Percentiles rank a stretch among this genome's conserved stretches.
Evolutionary conservation across 2,797 vertebrate genomes (phyloP).

Genomic region (Diglossa cyanea): DNA sequence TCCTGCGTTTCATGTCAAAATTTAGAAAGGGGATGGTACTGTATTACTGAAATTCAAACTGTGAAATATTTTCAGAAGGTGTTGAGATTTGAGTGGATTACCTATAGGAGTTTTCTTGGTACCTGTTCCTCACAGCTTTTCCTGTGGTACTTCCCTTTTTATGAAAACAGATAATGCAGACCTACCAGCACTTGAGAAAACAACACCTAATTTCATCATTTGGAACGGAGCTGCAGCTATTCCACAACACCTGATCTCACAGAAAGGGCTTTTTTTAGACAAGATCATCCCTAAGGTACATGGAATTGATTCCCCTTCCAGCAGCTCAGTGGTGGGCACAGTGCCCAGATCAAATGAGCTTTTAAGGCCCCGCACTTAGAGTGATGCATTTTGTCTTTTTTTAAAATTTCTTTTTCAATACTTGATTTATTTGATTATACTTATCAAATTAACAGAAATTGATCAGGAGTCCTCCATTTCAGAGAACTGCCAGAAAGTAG

Average conservation of each 20-base stretch:
- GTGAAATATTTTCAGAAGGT: background rate
- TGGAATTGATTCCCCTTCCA: slow-evolving; percentile 5
- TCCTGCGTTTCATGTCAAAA: background rate
- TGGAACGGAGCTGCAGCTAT: background rate
- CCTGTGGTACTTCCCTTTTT: background rate
- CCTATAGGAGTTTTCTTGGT: background rate
- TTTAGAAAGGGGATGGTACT: background rate
- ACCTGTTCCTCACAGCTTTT: background rate
- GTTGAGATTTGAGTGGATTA: background rate
- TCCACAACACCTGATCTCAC: background rate
- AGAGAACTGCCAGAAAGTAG: slow-evolving; percentile 12
- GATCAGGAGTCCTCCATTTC: background rate
- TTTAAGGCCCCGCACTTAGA: background rate
- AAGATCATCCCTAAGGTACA: background rate
- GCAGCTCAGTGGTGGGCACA: background rate
- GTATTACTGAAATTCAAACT: background rate
- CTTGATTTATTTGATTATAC: slow-evolving; percentile 45
- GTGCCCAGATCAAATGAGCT: slow-evolving; percentile 15
- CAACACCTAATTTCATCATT: background rate
- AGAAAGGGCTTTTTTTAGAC: background rate
- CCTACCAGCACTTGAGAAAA: background rate
- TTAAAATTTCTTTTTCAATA: background rate
- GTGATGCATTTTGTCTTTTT: background rate
- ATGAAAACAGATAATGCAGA: background rate
- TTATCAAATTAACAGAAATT: slow-evolving; percentile 34